Base-by-base conservation (phyloP, 2,797 vertebrate genomes). In the Xenops minutus region DNA sequence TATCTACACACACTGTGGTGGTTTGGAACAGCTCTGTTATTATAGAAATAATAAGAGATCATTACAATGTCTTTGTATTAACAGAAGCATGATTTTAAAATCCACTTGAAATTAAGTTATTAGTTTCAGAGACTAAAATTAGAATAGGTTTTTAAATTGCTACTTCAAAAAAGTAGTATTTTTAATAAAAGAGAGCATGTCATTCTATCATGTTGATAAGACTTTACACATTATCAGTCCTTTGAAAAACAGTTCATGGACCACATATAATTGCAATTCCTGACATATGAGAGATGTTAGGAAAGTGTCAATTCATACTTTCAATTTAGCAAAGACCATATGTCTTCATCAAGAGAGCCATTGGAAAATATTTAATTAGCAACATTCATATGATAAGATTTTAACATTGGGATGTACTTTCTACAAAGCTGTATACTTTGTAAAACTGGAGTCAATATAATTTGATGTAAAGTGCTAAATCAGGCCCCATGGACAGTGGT, bases 101-200 rank as follows among this genome's bases (percentile, higher is more conserved):
- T 89, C 17, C 69, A 72, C 58, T 96, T 84, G 27, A 85, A 91
- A 86, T 95, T 66, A 87, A 94, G 72, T 92, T 85, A 84, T 21
- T 95, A 73, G 62, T 93, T 94, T 94, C 37, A 7, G 48, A 79
- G 74, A 15, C 36, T 88, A 78, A 54, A 95, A 91, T n/a, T 59
- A 92, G 51, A 95, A 82, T 36, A 82, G 77, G 34, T 71, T 92
- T 87, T 92, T 85, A 82, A 94, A 61, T 10, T 90, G 68, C 26
- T 74, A 6, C 74, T 59, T 93, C 13, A 21, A 56, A 95, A 43
- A 29, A 77, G 69, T 39, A 93, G 63, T 93, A 27, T 46, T 95
- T 91, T 96, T 93, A 96, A 29, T 67, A 85, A 15, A 71, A 34
- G 43, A 78, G 79, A 85, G 36, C 91, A 72, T 87, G 23, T 89